These are phyloP conservation scores for Pterois miles DNA, from an alignment of 2,797 vertebrate genomes.

Conservation along the genomic window DNA sequence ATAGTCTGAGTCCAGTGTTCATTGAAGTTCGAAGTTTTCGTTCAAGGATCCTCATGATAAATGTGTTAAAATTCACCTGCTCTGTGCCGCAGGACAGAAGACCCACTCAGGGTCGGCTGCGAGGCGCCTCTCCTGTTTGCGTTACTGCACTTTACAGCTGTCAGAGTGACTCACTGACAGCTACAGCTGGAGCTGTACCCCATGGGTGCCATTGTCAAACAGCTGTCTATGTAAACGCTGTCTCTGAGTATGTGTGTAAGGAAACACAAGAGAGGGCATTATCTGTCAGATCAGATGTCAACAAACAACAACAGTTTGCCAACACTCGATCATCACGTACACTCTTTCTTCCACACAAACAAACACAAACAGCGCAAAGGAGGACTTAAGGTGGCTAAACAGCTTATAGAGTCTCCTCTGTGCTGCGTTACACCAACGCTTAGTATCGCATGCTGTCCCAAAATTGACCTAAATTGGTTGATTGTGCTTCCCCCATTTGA, in stretches of 20 bases:
- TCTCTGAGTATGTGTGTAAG: neutral
- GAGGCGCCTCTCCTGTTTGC: neutral
- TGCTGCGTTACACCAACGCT: neutral
- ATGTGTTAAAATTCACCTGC: neutral
- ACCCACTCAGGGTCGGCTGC: neutral
- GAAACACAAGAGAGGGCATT: neutral
- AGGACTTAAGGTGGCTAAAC: neutral
- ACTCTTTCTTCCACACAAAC: neutral
- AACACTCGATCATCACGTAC: neutral
- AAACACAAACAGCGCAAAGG: conserved; percentile 16
- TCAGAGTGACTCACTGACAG: conserved; percentile 50
- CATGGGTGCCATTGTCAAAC: conserved; percentile 51
- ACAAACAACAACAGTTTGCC: conserved; percentile 31
- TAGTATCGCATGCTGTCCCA: too few relatives aligned
- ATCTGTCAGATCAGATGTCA: conserved; percentile 42
- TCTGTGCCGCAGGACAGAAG: neutral
- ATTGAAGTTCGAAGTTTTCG: too few relatives aligned
- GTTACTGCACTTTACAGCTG: conserved; percentile 44
- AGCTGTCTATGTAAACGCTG: conserved; percentile 46
- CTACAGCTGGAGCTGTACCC: conserved; percentile 45
- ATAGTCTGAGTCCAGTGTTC: too few relatives aligned
- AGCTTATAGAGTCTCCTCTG: neutral
- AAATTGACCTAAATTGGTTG: neutral
- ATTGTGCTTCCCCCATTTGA: neutral
- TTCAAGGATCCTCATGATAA: neutral